Conservation (phyloP, 2,797 vertebrate species). For the Hoplostethus atlanticus region DNA sequence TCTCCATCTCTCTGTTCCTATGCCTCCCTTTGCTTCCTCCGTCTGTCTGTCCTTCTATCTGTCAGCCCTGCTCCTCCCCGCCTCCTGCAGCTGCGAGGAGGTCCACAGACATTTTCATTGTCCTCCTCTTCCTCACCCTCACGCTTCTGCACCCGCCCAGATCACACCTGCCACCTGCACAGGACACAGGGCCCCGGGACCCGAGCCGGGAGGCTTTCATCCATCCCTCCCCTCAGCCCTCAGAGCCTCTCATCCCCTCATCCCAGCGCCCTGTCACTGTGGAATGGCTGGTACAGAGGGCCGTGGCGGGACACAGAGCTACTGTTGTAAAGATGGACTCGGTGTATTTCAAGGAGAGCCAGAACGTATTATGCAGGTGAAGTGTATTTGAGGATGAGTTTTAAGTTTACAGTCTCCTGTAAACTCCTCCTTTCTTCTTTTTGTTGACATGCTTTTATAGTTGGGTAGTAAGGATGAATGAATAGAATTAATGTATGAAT, state of each 20-base stretch:
- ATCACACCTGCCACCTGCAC: conserved; percentile 87
- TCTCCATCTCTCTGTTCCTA: conserved; percentile 68
- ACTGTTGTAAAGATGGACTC: conserved; percentile 59
- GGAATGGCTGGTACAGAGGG: conserved; percentile 75
- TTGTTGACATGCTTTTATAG: conserved; percentile 53
- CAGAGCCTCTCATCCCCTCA: conserved; percentile 65
- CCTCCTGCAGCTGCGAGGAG: conserved; percentile 80
- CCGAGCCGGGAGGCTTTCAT: conserved; percentile 69
- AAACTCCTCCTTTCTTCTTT: conserved; percentile 60
- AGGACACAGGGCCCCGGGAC: conserved; percentile 61
- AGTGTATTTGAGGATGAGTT: conserved; percentile 36
- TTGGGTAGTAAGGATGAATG: conserved; percentile 37
- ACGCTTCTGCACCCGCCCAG: conserved; percentile 75
- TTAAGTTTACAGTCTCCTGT: conserved; percentile 15
- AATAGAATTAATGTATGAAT: conserved; percentile 58
- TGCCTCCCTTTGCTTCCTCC: conserved; percentile 68
- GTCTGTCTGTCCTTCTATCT: conserved; percentile 73
- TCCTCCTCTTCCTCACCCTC: conserved; percentile 74
- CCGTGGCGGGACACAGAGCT: conserved; percentile 61
- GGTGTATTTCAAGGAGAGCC: conserved; percentile 68
- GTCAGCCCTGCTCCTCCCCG: conserved; percentile 77
- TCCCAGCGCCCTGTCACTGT: conserved; percentile 80
- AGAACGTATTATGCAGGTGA: conserved; percentile 65
- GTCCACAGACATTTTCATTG: conserved; percentile 82
- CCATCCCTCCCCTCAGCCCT: conserved; percentile 60